Conservation (phyloP, 2,113 vertebrate species). For the Gopherus evgoodei region DNA sequence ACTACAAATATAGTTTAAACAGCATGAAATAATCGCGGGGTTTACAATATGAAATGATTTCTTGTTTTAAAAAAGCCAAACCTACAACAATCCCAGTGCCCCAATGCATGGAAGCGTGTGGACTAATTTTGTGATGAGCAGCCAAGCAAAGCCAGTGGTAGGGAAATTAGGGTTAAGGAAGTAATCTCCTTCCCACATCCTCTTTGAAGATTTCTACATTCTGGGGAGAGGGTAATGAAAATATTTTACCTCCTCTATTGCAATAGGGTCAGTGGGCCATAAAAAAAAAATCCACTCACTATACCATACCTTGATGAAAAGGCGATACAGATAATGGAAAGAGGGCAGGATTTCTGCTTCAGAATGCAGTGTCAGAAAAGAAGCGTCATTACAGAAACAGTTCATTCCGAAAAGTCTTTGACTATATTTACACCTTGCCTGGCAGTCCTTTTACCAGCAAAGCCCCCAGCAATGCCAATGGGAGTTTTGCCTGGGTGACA, state of each 20-base stretch:
- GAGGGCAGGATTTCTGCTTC: background rate
- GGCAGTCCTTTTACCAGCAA: background rate
- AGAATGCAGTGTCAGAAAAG: background rate
- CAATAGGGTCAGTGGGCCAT: conserved; percentile 53
- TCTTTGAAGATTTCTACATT: conserved; percentile 79
- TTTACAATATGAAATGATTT: conserved; percentile 79
- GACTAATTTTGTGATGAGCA: conserved; percentile 79
- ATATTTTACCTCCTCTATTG: conserved; percentile 76
- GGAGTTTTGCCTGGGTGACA: rapidly evolving
- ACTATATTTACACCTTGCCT: background rate
- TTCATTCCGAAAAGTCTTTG: background rate
- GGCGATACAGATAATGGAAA: conserved; percentile 24
- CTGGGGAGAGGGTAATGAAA: conserved; percentile 81
- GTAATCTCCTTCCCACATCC: conserved; percentile 70
- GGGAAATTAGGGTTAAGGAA: conserved; percentile 77
- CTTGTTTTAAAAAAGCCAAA: conserved; percentile 68
- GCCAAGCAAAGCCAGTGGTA: conserved; percentile 70
- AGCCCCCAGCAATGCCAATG: background rate
- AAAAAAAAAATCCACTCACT: background rate
- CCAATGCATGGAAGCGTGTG: conserved; percentile 25
- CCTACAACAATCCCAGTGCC: conserved; percentile 45
- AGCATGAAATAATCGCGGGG: conserved; percentile 82
- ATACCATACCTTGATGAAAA: background rate
- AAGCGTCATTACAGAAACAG: background rate
- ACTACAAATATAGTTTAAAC: conserved; percentile 82